Evolutionary conservation across 2,888 invertebrate genomes (phyloP).

Genomic region (Melipona beecheii): DNA sequence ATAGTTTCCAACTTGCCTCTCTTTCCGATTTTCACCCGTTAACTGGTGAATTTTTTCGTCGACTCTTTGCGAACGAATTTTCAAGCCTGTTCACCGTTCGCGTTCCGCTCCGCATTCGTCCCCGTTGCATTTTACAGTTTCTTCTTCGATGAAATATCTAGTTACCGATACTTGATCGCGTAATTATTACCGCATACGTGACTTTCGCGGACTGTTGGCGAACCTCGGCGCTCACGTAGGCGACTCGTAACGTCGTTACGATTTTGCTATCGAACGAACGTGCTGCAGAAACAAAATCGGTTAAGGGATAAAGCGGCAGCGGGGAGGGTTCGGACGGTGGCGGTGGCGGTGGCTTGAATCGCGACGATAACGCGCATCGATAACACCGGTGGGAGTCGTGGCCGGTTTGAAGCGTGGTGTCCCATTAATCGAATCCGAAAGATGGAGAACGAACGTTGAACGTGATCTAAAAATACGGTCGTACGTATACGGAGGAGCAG

Average conservation of each 20-base stretch:
- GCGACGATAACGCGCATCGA: conserved; percentile 56
- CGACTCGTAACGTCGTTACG: conserved; percentile 19
- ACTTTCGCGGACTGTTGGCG: conserved; percentile 20
- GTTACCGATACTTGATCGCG: conserved; percentile 43
- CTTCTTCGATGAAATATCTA: conserved; percentile 16
- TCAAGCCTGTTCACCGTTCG: too few relatives aligned
- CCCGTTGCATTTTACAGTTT: conserved; percentile 12
- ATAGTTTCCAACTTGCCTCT: neutral
- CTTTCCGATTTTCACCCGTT: neutral
- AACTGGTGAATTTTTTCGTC: neutral
- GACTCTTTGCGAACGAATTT: too few relatives aligned
- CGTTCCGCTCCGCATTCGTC: neutral
- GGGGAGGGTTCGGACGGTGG: neutral
- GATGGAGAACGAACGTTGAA: conserved; percentile 50
- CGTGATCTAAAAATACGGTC: conserved; percentile 52
- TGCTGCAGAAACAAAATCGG: conserved; percentile 43
- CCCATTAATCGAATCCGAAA: conserved; percentile 61
- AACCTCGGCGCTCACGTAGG: conserved; percentile 29
- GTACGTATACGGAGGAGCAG: conserved; percentile 18
- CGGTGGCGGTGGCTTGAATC: conserved; percentile 17
- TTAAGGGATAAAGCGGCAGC: neutral
- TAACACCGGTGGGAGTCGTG: conserved; percentile 38
- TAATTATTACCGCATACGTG: conserved; percentile 54
- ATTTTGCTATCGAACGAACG: conserved; percentile 41
- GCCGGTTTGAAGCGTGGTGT: conserved; percentile 38